Conservation (phyloP, 2,797 vertebrate genomes). For the Eremophila alpestris region DNA sequence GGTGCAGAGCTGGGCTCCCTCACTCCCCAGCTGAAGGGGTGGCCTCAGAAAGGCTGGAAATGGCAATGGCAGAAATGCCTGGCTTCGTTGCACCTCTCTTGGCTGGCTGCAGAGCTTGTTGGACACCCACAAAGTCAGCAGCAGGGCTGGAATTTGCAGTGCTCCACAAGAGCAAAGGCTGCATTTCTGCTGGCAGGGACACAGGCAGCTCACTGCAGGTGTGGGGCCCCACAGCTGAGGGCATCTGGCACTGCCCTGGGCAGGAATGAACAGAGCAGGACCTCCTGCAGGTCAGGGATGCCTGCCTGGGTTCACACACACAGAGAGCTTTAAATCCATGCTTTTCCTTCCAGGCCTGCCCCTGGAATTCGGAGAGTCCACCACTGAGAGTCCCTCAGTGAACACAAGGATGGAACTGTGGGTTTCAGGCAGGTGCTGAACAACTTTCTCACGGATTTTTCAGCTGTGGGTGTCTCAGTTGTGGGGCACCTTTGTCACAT, state of each 20-base stretch:
- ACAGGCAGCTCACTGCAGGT: background rate
- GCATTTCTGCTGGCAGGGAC: background rate
- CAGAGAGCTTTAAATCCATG: background rate
- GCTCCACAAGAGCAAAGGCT: background rate
- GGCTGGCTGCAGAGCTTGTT: background rate
- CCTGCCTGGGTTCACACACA: background rate
- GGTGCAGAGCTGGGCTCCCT: background rate
- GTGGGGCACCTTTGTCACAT: background rate
- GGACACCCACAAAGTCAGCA: background rate
- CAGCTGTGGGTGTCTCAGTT: background rate
- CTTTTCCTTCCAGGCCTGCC: background rate
- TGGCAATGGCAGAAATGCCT: background rate
- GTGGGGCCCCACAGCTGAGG: background rate
- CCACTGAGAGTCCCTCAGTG: background rate
- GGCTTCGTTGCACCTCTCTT: background rate
- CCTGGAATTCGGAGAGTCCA: background rate
- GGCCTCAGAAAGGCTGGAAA: background rate
- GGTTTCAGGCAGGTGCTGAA: background rate
- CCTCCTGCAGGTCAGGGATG: background rate
- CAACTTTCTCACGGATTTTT: background rate
- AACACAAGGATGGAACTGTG: background rate
- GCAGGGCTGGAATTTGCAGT: background rate
- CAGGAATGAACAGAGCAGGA: background rate
- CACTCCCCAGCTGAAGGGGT: background rate
- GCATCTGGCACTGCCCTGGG: background rate